Percentiles rank a stretch among this genome's conserved stretches.
These are phyloP conservation scores for Gymnopithys bicolor DNA, from an alignment of 2,797 vertebrate genomes.

Conservation along the genomic window DNA sequence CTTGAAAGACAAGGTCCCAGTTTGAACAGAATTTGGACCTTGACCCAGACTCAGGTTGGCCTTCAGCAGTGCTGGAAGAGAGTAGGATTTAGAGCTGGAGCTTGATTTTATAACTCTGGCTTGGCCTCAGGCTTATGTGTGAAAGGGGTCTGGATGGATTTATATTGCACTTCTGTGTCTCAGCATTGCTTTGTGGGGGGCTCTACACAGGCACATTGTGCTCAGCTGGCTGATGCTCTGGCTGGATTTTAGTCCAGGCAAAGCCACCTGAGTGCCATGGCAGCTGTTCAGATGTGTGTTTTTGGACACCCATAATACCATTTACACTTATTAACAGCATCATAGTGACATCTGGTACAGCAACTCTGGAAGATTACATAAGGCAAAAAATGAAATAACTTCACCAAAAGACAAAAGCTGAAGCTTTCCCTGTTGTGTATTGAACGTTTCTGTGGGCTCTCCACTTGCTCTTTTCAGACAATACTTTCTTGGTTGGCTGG, in stretches of 20 bases:
- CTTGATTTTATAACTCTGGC: not conserved
- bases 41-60: not conserved
- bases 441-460: conserved; percentile 52
- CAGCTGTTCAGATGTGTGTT: rapidly evolving
- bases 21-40: not conserved
- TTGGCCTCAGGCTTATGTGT: not conserved
- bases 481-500: conserved; percentile 43
- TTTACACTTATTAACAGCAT: conserved; percentile 17
- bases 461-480: conserved; percentile 46
- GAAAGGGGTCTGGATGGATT: not conserved
- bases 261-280: not conserved
- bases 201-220: not conserved
- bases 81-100: not conserved
- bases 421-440: conserved; percentile 14
- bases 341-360: not conserved
- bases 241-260: not conserved
- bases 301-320: not conserved
- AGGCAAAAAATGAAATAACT: conserved; percentile 53
- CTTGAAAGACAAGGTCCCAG: not conserved
- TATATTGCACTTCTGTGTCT: not conserved
- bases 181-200: rapidly evolving
- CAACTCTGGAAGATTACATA: conserved; percentile 17
- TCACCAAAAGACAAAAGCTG: conserved; percentile 33
- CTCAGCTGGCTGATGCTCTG: not conserved
- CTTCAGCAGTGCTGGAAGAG: not conserved